Conservation (phyloP, 2,113 vertebrate genomes). For the Catharus bicknelli region DNA sequence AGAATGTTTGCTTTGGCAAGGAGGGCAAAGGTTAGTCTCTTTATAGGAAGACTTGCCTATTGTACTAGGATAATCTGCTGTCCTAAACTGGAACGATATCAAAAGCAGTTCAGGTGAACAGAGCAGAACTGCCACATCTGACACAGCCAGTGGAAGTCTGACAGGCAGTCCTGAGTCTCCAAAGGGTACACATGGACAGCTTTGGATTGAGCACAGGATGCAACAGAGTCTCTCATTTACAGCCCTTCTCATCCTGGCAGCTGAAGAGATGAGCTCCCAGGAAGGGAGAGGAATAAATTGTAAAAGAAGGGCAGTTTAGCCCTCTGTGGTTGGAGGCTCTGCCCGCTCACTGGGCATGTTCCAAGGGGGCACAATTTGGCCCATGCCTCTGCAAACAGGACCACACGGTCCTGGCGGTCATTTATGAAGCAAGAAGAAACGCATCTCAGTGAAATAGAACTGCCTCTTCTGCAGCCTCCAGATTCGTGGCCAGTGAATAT, state of each 20-base stretch:
- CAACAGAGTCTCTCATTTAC: not conserved
- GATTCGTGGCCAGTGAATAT: accelerated
- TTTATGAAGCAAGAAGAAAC: not conserved
- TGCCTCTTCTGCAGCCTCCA: not conserved
- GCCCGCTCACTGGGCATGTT: accelerated
- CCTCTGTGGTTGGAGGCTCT: accelerated
- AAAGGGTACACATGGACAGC: accelerated
- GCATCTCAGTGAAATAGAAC: accelerated
- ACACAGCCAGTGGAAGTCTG: not conserved
- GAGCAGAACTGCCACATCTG: not conserved
- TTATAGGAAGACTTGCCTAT: not conserved
- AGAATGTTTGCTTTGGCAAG: constrained; percentile 22
- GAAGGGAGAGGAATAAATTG: not conserved
- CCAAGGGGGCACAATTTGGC: not conserved
- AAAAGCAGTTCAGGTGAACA: not conserved
- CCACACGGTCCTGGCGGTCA: accelerated
- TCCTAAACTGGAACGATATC: not conserved
- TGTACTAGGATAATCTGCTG: not conserved
- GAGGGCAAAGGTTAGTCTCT: not conserved
- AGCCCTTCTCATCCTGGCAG: not conserved
- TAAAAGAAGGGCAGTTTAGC: not conserved
- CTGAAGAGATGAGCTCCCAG: not conserved
- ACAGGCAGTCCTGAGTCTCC: not conserved
- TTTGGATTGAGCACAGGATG: not conserved
- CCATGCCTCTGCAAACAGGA: not conserved